Evolutionary conservation across 1,140 invertebrate species (phyloP).

Genomic region (Cyrtorhinus lividipennis): DNA sequence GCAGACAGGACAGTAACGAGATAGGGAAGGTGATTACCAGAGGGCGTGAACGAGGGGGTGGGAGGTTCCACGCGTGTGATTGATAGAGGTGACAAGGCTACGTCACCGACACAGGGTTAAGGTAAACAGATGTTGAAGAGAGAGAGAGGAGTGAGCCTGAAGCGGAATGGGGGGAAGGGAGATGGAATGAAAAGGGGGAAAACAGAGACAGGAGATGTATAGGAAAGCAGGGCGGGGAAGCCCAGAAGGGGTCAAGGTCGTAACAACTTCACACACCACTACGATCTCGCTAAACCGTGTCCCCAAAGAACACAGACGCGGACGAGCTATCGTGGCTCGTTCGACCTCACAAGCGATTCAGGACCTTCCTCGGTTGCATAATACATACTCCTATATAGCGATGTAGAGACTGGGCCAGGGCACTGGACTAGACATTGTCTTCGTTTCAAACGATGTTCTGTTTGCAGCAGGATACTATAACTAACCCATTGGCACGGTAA

Average conservation of each 20-base stretch:
- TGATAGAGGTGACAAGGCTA: conserved; percentile 1
- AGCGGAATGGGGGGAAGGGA: not conserved
- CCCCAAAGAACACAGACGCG: conserved; percentile 7
- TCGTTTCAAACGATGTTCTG: too few species aligned
- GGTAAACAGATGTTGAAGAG: conserved; percentile 10
- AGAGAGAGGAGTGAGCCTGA: conserved; percentile 11
- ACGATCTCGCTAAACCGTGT: not conserved
- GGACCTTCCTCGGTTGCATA: not conserved
- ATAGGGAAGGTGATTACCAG: conserved; percentile 21
- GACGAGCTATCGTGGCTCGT: not conserved
- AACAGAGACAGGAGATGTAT: not conserved
- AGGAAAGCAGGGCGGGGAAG: not conserved
- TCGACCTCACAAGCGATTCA: conserved; percentile 6
- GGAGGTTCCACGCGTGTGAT: conserved; percentile 12
- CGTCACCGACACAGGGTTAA: conserved; percentile 17
- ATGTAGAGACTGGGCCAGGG: too few species aligned
- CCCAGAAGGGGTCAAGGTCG: conserved; percentile 5
- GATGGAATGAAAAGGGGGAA: not conserved
- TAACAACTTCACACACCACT: conserved; percentile 6
- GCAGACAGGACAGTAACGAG: not conserved
- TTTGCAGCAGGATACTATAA: too few species aligned
- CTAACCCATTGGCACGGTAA: too few species aligned
- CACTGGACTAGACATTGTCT: too few species aligned
- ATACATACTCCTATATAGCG: not conserved
- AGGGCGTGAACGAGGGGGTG: conserved; percentile 15